A percentile compares a stretch with the other conserved stretches of the same genome.
phyloP scores from a whole-genome alignment of 2,797 vertebrate genomes.

The Oreonectes daqikongensis region DNA sequence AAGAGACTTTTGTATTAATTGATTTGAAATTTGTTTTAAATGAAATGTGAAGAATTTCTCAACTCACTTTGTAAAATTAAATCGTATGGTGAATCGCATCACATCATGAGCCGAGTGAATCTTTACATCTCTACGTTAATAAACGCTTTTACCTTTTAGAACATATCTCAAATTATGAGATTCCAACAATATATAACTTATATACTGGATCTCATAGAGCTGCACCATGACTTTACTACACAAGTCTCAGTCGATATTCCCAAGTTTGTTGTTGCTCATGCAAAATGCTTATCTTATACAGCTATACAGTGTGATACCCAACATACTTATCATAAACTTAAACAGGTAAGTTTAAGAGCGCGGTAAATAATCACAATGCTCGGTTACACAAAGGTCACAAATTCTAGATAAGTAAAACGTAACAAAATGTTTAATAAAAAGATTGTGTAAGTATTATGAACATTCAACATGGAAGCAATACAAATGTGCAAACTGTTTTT shows the following conservation, averaged over 20 bases:
- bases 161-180: background rate
- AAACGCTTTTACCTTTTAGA: background rate
- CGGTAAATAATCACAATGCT: background rate
- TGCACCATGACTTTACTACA: slow-evolving; percentile 12
- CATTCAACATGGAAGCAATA: slow-evolving; percentile 8
- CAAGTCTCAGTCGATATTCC: background rate
- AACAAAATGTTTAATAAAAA: background rate
- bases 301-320: slow-evolving; percentile 15
- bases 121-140: too few relatives aligned
- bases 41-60: too few relatives aligned
- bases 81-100: too few relatives aligned
- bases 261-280: background rate
- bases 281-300: too few relatives aligned
- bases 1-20: too few relatives aligned
- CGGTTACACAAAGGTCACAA: background rate
- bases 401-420: background rate
- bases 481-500: slow-evolving; percentile 49
- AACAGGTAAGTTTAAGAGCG: background rate
- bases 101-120: too few relatives aligned
- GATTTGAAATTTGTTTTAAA: too few relatives aligned
- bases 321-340: background rate
- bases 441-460: background rate
- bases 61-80: too few relatives aligned
- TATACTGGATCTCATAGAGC: background rate
- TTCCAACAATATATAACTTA: background rate